Evolutionary conservation across 2,797 vertebrate species (phyloP), one percentile per base, ranked within the genome.

Genomic region (Bufotes viridis): DNA sequence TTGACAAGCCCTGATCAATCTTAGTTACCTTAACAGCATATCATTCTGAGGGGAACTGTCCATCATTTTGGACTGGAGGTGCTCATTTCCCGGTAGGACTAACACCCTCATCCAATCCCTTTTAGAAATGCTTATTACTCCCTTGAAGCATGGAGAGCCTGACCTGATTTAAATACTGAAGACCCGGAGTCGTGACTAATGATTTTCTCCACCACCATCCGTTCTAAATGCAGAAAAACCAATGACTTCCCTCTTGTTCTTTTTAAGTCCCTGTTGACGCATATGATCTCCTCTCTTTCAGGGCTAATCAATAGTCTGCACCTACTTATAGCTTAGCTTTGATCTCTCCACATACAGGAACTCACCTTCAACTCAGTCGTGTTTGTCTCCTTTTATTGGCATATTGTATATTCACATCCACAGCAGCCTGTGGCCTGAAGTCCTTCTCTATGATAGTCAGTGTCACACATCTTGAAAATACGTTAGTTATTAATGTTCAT

Each of bases 281-380:
- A 49, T 63, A 53, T 76, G 58, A 76, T 85, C 72, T 65, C 42
- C 61, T 82, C 63, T 29, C n/a, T 61, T 85, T 84, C 55, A 53
- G 58, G 42, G 24, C 57, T 63, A 63, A 85, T 85, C 83, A 29
- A 85, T 85, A 84, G 29, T 18, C 72, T 24, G 70, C 57, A 42
- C n/a, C 72, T 74, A 58, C 69, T 60, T 84, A 34, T 74, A 58
- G 69, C 69, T 76, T 10, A 18, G 55, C 34, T 74, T 74, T 74
- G 60, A 67, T 81, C 80, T 67, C 55, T 58, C 26, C 69, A 42
- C 76, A 61, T n/a, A 55, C 26, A 26, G 53, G 34, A 51, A 53
- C 34, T 85, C 72, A 63, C 70, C 83, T 75, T 85, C 72, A 18
- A 42, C 72, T 85, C 72, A 51, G 49, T 85, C 72, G 76, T 65